Evolutionary conservation across 2,797 vertebrate genomes (phyloP).

Genomic region (Megalops cyprinoides): DNA sequence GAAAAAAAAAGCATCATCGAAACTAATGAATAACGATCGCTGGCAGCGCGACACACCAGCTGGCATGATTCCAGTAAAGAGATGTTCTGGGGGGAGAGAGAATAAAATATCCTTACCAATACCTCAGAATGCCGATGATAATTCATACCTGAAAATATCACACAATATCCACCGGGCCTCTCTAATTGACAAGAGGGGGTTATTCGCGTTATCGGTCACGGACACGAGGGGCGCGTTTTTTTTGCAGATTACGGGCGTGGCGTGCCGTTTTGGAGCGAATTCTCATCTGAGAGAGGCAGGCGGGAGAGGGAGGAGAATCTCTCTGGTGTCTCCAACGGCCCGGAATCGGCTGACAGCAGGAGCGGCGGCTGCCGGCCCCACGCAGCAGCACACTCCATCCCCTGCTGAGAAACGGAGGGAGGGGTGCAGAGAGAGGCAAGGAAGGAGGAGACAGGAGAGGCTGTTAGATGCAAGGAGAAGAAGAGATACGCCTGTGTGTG

Average conservation of each 20-base stretch:
- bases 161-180: background rate
- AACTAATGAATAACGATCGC: background rate
- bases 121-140: background rate
- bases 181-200: background rate
- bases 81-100: background rate
- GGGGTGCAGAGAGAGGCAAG: too few relatives aligned
- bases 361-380: background rate
- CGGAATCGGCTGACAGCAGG: background rate
- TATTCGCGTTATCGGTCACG: background rate
- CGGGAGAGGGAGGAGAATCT: background rate
- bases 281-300: background rate
- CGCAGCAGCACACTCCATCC: background rate
- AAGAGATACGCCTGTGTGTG: too few relatives aligned
- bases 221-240: background rate
- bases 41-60: background rate
- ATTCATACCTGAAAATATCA: background rate
- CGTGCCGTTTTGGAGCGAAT: background rate
- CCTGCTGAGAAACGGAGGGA: too few relatives aligned
- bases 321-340: background rate
- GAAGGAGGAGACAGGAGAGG: too few relatives aligned
- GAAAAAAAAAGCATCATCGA: constrained; percentile 8
- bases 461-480: too few relatives aligned
- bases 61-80: background rate
- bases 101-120: background rate
- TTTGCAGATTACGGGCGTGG: background rate